Evolutionary conservation across 2,797 vertebrate genomes (phyloP), one percentile per base, ranked within the genome.

Genomic region (Leuciscus waleckii): DNA sequence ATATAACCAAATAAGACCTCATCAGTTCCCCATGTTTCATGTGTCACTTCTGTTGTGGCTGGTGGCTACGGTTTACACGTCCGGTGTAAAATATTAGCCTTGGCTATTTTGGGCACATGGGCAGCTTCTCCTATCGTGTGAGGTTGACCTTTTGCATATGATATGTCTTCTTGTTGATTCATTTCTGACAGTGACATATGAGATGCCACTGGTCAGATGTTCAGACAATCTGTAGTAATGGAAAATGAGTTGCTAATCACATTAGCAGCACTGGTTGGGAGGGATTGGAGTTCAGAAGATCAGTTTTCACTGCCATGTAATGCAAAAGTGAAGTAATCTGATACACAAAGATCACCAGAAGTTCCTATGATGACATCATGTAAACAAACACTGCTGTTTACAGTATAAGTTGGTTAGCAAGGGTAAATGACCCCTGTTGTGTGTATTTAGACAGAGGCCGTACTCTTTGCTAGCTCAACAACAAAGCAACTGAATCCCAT

Each of bases 41-140:
- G 32, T 82, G 39, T 67, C n/a, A 46, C 35, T 78, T 37, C 26
- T 74, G 81, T 83, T 75, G 63, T 70, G 37, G 46, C 29, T 32
- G 26, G 65, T 39, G 58, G 35, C 49, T 70, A 37, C 54, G 63
- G 29, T 58, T 61, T 75, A 37, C 37, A 26, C 61, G 9, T 82
- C 77, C 86, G 76, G 49, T 74, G 61, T 90, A 82, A 85, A 63
- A 56, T 75, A 35, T 61, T 79, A 73, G 17, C 67, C 76, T 7
- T 58, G 63, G 80, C 82, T 92, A 87, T 92, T 90, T 84, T 86
- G 29, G 68, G 75, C 23, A 56, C 35, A 67, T 74, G 37, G 39
- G 67, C 23, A 51, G 16, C 26, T 58, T n/a, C 46, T 56, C 32
- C 16, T 46, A 23, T 65, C 80, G 13, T 32, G 1, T 41, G 54